Evolutionary conservation across 2,888 invertebrate species (phyloP), one percentile per base, ranked within the genome.

Genomic region (Lasioglossum pauxillum): DNA sequence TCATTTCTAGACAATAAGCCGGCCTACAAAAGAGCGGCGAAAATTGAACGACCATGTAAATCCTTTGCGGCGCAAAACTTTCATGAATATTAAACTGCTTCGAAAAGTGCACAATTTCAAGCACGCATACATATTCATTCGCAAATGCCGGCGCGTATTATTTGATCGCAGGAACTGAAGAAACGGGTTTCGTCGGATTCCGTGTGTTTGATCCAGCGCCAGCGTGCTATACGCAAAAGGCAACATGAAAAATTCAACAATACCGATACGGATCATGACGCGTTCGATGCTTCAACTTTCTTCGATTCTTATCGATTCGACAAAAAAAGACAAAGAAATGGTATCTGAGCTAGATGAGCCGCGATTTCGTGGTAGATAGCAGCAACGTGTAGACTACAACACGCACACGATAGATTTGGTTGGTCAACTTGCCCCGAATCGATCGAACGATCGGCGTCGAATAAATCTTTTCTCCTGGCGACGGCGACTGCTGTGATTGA

Each of bases 381-480:
- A 41, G 14, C 41, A 71, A 71, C 7, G 71, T 41, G 23, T 71
- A 12, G 71, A 64, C 10, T 12, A 31, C 35, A 23, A 31, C 60
- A 69, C 72, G 35, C 53, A 75, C 23, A 75, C 77, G 69, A 86
- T 78, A 67, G 31, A 60, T 27, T 38, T 35, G 72, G 64, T 71
- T 44, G 64, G 44, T 41, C 60, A 60, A 76, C 75, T 77, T 77
- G 46, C 71, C 38, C 57, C 60, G 71, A 46, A 75, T 53, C 44
- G 74, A 49, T 75, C 75, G 64, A 53, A 60, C 41, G 78, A 75
- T 81, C 75, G 41, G 38, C 73, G 75, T 46, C 35, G 80, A 78
- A 86, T 80, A 75, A 85, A 78, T 83, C 75, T 64, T 23, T 49
- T n/a, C 72, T 57, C 23, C 19, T 12, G 23, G 46, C 38, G 31